Conservation (phyloP, 2,888 invertebrate genomes). For the Lissonota sp. region DNA sequence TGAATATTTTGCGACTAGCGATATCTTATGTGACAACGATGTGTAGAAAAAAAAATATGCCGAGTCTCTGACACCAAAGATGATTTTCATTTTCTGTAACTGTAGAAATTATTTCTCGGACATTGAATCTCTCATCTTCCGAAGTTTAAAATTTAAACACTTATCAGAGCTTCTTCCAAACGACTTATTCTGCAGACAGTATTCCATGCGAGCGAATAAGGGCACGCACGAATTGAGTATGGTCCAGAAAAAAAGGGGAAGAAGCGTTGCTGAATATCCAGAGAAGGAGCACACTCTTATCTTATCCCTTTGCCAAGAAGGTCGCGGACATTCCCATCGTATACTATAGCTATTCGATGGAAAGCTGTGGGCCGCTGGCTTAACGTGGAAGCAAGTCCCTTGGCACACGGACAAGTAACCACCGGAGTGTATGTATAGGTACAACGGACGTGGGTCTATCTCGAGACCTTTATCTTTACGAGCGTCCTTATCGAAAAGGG, state of each 20-base stretch:
- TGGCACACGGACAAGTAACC: background rate
- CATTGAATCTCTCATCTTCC: too few species aligned
- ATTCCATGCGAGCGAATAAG: too few species aligned
- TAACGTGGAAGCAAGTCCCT: slow-evolving; percentile 15
- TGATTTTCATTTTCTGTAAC: too few species aligned
- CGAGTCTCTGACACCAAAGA: too few species aligned
- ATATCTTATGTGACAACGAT: background rate
- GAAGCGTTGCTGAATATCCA: background rate
- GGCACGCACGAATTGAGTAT: background rate
- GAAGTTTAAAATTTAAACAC: too few species aligned
- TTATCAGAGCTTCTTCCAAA: too few species aligned
- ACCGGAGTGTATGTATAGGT: slow-evolving; percentile 5
- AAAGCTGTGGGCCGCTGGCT: slow-evolving; percentile 14
- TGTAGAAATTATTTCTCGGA: too few species aligned
- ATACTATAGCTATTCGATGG: slow-evolving; percentile 16
- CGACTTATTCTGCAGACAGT: too few species aligned
- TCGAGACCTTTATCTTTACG: slow-evolving; percentile 74
- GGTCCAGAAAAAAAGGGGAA: background rate
- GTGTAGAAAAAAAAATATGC: background rate
- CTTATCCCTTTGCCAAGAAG: background rate
- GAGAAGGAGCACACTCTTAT: background rate
- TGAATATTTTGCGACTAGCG: slow-evolving; percentile 43
- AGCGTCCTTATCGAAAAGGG: slow-evolving; percentile 70
- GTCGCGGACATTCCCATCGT: slow-evolving; percentile 22
- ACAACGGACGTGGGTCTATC: slow-evolving; percentile 53